phyloP scores from a whole-genome alignment of 1,140 invertebrate species.

The Drosophila tropicalis region DNA sequence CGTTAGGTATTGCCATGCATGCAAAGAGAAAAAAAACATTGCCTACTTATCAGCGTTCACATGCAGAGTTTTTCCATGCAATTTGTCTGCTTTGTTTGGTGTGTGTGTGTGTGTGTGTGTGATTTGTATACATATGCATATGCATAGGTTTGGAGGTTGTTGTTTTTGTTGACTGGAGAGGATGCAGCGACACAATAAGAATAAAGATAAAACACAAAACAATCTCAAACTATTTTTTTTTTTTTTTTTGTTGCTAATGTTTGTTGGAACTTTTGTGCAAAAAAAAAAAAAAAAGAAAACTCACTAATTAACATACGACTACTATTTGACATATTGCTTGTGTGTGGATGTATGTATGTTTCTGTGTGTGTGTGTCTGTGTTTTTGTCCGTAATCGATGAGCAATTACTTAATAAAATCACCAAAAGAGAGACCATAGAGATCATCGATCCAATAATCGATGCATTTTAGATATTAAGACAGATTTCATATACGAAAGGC shows the following conservation, averaged over 20 bases:
- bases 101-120: conserved; percentile 22
- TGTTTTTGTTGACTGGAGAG: conserved; percentile 18
- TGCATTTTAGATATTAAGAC: too few species aligned
- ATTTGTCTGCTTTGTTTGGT: conserved; percentile 8
- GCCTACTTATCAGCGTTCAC: conserved; percentile 58
- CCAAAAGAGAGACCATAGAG: conserved; percentile 2
- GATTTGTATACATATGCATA: conserved; percentile 16
- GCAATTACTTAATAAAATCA: neutral
- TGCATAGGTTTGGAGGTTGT: neutral
- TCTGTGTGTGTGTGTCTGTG: conserved; percentile 22
- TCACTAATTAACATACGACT: conserved; percentile 38
- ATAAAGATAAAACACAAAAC: conserved; percentile 55
- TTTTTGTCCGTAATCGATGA: conserved; percentile 26
- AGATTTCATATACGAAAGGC: too few species aligned
- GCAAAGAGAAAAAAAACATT: conserved; percentile 41
- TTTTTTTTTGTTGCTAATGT: conserved; percentile 13
- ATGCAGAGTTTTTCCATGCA: conserved; percentile 25
- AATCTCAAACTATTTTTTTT: conserved; percentile 49
- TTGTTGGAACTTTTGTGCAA: conserved; percentile 50
- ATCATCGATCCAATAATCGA: neutral
- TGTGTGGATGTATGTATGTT: conserved; percentile 30
- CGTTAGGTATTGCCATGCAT: conserved; percentile 10
- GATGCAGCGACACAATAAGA: conserved; percentile 23
- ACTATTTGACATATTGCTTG: conserved; percentile 41
- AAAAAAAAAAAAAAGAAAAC: neutral